Evolutionary conservation across 2,888 invertebrate species (phyloP).

Genomic region (Entomobrya proxima): DNA sequence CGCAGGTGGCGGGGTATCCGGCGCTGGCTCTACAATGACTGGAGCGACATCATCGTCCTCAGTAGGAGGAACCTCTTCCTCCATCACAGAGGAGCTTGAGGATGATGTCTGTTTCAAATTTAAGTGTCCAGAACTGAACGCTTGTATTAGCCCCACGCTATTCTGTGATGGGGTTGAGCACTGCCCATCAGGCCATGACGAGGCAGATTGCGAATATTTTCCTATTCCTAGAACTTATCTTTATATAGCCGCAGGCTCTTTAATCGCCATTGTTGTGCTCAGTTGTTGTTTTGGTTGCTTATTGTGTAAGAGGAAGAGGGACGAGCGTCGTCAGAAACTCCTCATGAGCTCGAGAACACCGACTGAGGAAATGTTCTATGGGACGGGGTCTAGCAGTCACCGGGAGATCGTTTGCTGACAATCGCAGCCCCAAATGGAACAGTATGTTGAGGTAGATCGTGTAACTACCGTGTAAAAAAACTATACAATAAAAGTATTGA

Average conservation of each 20-base stretch:
- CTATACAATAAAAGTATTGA: constrained; percentile 7
- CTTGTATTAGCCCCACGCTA: constrained; percentile 69
- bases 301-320: constrained; percentile 68
- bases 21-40: neutral
- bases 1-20: constrained; percentile 1
- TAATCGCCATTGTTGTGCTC: constrained; percentile 68
- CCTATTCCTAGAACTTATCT: constrained; percentile 71
- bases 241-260: constrained; percentile 66
- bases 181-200: constrained; percentile 73
- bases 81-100: constrained; percentile 67
- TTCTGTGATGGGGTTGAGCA: constrained; percentile 73
- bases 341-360: constrained; percentile 73
- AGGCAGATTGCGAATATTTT: constrained; percentile 73
- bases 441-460: constrained; percentile 73
- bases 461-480: constrained; percentile 69
- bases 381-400: constrained; percentile 67
- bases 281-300: constrained; percentile 73
- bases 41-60: constrained; percentile 67
- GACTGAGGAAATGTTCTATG: constrained; percentile 73
- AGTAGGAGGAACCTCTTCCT: constrained; percentile 54
- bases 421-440: constrained; percentile 72
- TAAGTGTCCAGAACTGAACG: constrained; percentile 71
- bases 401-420: constrained; percentile 73
- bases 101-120: constrained; percentile 71
- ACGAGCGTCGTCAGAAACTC: constrained; percentile 67